Evolutionary conservation across 2,113 vertebrate genomes (phyloP).

Genomic region (Corythoichthys intestinalis): DNA sequence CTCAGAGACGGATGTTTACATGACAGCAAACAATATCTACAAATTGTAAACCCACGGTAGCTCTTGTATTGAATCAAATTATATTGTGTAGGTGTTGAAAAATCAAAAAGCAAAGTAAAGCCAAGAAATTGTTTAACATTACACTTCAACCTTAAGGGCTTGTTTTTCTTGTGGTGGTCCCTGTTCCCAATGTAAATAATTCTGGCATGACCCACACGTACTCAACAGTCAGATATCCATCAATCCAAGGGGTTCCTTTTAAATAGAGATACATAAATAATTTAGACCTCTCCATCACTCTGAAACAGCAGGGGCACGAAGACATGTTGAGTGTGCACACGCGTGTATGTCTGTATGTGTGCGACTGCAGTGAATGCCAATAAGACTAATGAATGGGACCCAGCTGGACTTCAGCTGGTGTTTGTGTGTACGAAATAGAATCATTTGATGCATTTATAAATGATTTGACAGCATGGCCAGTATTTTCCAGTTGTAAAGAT

Average conservation of each 20-base stretch:
- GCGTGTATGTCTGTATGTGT: constrained; percentile 1
- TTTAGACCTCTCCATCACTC: constrained; percentile 58
- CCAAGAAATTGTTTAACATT: neutral
- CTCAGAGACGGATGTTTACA: neutral
- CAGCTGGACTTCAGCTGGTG: constrained; percentile 46
- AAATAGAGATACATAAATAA: constrained; percentile 66
- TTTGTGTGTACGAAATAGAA: constrained; percentile 12
- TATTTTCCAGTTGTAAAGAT: constrained; percentile 4
- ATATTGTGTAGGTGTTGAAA: neutral
- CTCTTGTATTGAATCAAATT: neutral
- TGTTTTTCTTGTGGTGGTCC: neutral
- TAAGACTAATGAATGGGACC: constrained; percentile 42
- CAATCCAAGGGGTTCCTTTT: constrained; percentile 41
- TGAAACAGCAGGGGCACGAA: constrained; percentile 45
- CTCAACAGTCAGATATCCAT: neutral
- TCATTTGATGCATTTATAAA: neutral
- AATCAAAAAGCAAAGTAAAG: neutral
- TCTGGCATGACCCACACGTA: neutral
- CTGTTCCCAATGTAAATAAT: neutral
- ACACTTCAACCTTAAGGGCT: neutral
- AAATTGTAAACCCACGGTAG: neutral
- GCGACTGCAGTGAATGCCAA: neutral
- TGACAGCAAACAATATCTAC: neutral
- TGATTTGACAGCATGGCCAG: constrained; percentile 1
- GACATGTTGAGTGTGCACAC: constrained; percentile 15